Base-by-base conservation (phyloP, 2,888 invertebrate genomes). In the Ennomos fuscantarius region DNA sequence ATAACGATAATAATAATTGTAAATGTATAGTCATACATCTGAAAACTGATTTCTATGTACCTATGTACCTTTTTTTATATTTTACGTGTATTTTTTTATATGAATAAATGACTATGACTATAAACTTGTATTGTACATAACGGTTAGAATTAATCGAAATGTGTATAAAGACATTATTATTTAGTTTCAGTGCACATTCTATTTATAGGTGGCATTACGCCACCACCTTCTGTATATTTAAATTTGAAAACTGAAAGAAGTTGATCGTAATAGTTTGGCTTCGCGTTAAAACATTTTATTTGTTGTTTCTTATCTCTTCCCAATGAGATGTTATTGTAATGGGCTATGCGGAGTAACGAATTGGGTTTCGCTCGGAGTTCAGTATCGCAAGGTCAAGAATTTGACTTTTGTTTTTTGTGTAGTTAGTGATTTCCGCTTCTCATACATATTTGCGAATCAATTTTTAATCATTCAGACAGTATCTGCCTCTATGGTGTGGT, bases 261-360 rank as follows among this genome's bases (percentile, higher is more conserved):
- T 31, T 8, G 2, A 31, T 45, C 45, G 24, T 32, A 31, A 37
- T 32, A 39, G 8, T 37, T 11, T 3, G 3, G 24, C 36, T 9
- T 24, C 32, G 33, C 50, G 41, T 56, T 51, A 36, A 46, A 55
- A 40, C 39, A 8, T 12, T 15, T 24, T 52, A 50, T 55, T 51
- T 56, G 34, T 51, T 56, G 41, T 43, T 42, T 41, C 13, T 41
- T 24, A 42, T 31, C n/a, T 39, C 11, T 37, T 37, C 40, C 1
- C 35, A 46, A 41, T 53, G 52, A 46, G 31, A 31, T 55, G 43
- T 55, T 55, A 55, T 55, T 48, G 41, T 8, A 11, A 39, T 33
- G 24, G 53, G 31, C 33, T 33, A 52, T 13, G 44, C 40, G 45
- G 11, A 40, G 45, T 35, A 52, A 35, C 45, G 41, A 39, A 53